Conservation (phyloP, 2,113 vertebrate genomes). For the Machaerirhynchus nigripectus region DNA sequence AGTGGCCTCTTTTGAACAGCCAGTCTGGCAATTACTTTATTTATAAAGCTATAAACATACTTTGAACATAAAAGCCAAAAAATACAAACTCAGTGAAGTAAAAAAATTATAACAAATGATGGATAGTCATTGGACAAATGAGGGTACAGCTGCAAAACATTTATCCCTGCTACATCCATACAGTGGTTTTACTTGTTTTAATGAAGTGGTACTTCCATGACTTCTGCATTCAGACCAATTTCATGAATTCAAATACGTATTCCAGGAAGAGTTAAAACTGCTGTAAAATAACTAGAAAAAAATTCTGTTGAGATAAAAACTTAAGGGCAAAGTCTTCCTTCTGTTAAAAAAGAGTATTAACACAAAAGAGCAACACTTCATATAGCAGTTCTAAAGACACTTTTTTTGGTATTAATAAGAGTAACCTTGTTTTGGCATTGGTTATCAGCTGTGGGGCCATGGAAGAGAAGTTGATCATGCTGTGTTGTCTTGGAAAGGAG, state of each 20-base stretch:
- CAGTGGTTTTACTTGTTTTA: slow-evolving; percentile 32
- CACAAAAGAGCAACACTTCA: background rate
- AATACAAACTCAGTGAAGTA: slow-evolving; percentile 54
- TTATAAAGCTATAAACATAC: slow-evolving; percentile 73
- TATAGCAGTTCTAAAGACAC: background rate
- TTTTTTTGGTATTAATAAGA: background rate
- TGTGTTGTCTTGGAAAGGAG: background rate
- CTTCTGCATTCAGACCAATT: slow-evolving; percentile 45
- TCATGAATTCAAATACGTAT: background rate
- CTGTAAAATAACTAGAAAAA: background rate
- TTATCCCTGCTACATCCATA: slow-evolving; percentile 57
- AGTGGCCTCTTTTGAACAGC: slow-evolving; percentile 56
- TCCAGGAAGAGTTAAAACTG: slow-evolving; percentile 6
- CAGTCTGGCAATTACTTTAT: slow-evolving; percentile 66
- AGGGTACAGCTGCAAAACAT: slow-evolving; percentile 26
- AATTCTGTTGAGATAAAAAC: background rate
- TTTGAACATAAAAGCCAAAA: slow-evolving; percentile 68
- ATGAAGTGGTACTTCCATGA: slow-evolving; percentile 38
- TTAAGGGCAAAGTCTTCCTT: background rate
- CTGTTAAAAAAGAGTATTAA: background rate
- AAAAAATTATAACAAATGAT: slow-evolving; percentile 53
- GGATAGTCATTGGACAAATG: slow-evolving; percentile 14
- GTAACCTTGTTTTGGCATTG: background rate
- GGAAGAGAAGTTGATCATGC: background rate
- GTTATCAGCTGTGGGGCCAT: accelerated